A percentile compares a stretch with the other conserved stretches of the same genome.
phyloP scores from a whole-genome alignment of 2,888 invertebrate species.

The Syritta pipiens region DNA sequence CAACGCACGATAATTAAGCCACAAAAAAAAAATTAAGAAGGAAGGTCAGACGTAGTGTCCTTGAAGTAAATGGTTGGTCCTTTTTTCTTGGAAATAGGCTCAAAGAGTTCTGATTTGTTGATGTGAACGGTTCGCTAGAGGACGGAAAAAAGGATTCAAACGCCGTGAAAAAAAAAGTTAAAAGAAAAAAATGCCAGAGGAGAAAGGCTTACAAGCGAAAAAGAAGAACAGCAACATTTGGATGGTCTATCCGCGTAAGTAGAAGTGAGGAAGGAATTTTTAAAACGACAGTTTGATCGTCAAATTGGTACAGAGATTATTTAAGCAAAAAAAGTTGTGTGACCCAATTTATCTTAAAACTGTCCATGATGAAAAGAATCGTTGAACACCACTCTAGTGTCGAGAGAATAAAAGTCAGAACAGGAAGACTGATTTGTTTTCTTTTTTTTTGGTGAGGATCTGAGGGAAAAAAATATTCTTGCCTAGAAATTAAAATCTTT shows the following conservation, averaged over 20 bases:
- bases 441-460: no score
- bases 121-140: slow-evolving; percentile 10
- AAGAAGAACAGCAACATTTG: slow-evolving; percentile 36
- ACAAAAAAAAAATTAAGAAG: no score
- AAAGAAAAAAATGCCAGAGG: neutral
- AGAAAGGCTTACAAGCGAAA: slow-evolving; percentile 34
- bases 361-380: no score
- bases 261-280: neutral
- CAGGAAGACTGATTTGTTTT: no score
- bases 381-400: no score
- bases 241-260: slow-evolving; percentile 61
- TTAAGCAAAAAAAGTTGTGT: no score
- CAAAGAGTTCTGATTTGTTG: neutral
- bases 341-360: no score
- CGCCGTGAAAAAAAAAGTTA: no score
- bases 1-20: slow-evolving; percentile 22
- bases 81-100: neutral
- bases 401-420: no score
- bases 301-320: neutral
- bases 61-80: neutral
- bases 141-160: neutral
- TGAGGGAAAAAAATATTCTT: no score
- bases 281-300: neutral
- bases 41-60: neutral
- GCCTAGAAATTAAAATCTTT: no score